Conservation (phyloP, 2,113 vertebrate genomes). For the Brachyistius frenatus region DNA sequence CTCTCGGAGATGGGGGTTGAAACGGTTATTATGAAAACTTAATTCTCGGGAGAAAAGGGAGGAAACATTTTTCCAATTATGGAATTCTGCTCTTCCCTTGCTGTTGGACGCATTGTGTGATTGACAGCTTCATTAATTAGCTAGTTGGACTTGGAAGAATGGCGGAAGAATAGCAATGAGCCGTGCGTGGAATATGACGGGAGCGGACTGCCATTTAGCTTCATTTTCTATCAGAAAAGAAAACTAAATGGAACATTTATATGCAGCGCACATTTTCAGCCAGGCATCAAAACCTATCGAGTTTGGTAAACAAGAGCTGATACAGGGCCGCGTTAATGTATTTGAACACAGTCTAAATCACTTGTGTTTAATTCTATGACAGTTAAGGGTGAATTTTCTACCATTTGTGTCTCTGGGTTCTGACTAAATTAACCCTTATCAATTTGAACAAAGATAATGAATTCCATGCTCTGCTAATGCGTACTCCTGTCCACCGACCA, state of each 20-base stretch:
- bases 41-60: slow-evolving; percentile 23
- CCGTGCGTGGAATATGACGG: slow-evolving; percentile 13
- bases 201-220: slow-evolving; percentile 31
- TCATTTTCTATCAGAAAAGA: slow-evolving; percentile 31
- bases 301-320: slow-evolving; percentile 23
- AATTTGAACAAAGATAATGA: background rate
- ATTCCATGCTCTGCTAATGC: background rate
- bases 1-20: slow-evolving; percentile 13
- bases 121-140: slow-evolving; percentile 62
- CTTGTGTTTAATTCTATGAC: no score
- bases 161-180: slow-evolving; percentile 33
- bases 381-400: background rate
- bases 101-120: slow-evolving; percentile 14
- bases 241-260: slow-evolving; percentile 15
- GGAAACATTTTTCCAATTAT: slow-evolving; percentile 38
- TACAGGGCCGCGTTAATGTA: background rate
- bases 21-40: slow-evolving; percentile 2
- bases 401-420: background rate
- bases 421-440: background rate
- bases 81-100: slow-evolving; percentile 37
- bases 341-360: background rate
- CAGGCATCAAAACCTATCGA: background rate
- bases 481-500: background rate
- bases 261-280: slow-evolving; percentile 20
- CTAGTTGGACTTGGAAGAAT: slow-evolving; percentile 45